Base-by-base conservation (phyloP, 2,797 vertebrate species). In the Rousettus madagascariensis region DNA sequence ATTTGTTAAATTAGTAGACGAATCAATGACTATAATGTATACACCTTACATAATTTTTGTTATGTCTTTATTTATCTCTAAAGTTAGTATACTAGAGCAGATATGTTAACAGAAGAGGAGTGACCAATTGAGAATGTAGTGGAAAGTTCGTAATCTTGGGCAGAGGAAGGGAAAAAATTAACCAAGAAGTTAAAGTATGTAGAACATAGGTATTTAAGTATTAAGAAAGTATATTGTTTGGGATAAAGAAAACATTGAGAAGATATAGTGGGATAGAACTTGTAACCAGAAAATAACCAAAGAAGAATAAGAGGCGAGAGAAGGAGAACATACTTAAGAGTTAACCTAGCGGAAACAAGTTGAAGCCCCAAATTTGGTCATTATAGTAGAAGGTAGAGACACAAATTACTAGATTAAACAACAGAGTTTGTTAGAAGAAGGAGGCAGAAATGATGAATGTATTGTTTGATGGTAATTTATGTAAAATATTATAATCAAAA, bases 281-380 rank as follows among this genome's bases (percentile, higher is more conserved):
- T 65, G 2, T 22, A 78, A n/a, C 49, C 28, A 59, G 20, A 78
- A 91, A 95, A 38, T 93, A 87, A 83, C 30, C 82, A 91, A 88
- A 69, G 59, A 95, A 74, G 43, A 85, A 78, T 51, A 86, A 20
- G 74, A 96, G 79, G 19, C 49, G 77, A 90, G 26, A 88, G 19
- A 93, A 94, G 22, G 7, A 15, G 75, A 77, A 69, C 6, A 46
- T 13, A 49, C 19, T 75, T 88, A 83, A 69, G 33, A 88, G 72
- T 85, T 92, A 90, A 91, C 46, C 6, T 84, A 72, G 43, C 75
- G 33, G 55, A 36, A 83, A 88, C 51, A 86, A 82, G 12, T 86
- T 66, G 38, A 71, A 77, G 5, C 26, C 38, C 51, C 41, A 16
- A 43, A 88, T 74, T 83, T 94, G 38, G 33, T 57, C 15, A 5